Evolutionary conservation across 2,797 vertebrate genomes (phyloP), one percentile per base, ranked within the genome.

Genomic region (Bryconaethiops microstoma): DNA sequence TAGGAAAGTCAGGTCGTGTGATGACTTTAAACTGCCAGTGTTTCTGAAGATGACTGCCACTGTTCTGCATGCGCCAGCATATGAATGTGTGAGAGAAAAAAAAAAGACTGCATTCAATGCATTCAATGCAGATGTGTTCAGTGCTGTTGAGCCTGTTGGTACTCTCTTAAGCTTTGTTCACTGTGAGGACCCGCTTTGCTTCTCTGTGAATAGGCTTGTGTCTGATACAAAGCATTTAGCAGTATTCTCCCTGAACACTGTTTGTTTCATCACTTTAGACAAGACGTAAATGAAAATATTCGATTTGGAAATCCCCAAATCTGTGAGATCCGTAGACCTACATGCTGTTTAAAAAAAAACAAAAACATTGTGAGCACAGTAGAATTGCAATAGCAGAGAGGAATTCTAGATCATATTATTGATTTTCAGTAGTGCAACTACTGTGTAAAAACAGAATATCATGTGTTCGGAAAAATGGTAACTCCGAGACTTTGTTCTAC

Each of bases 201-300:
- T 80, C 68, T 73, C 60, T 80, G 73, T 76, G 78, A 81, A 69
- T 77, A 77, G 57, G 73, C 68, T 80, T 80, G 68, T 81, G 79
- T 63, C 74, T 77, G 60, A 74, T 23, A 54, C 42, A 35, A 77
- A 83, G 78, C 78, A 77, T 59, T 79, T 69, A 76, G 71, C 59
- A 40, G 71, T 29, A 60, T 54, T 39, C 42, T 45, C 42, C 14
- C 69, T 42, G 59, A 73, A 23, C 60, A 59, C 74, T 74, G 54
- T 75, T 67, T 55, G 77, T 23, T 65, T 72, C 40, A 78, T 78
- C 52, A 12, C 40, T 57, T 64, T 62, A 73, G 50, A 50, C 40
- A 64, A 48, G 42, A 23, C 16, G 25, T 23, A 52, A 40, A 35
- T 73, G 14, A 65, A 48, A 39, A 48, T 39, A 50, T 23, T 60